Base-by-base conservation (phyloP, 1,140 invertebrate species). In the Drosophila obscura region DNA sequence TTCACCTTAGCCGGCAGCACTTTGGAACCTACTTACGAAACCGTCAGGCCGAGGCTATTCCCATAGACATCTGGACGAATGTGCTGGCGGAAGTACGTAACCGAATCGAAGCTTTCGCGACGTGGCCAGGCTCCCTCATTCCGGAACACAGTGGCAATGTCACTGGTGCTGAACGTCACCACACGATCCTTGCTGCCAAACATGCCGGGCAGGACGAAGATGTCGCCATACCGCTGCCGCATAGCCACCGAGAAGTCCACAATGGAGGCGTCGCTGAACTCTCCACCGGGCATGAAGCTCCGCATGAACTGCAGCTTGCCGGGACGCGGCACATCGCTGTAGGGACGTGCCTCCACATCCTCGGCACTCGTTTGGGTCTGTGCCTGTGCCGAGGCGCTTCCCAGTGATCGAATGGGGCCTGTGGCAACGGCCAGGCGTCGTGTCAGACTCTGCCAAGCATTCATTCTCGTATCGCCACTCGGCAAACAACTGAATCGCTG, bases 41-140 rank as follows among this genome's bases (percentile, higher is more conserved):
- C 19, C 5, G 46, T 22, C 5, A 64, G 24, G 5, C 62, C 62
- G 6, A 62, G 4, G 7, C 9, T 62, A 9, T 48, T 44, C 0
- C 58, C 62, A 39, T 65, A 65, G 8, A 65, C 31, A 50, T 66
- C 63, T 3, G 35, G 31, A 2, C 63, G 39, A 22, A 43, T 24
- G 6, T 66, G 13, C 3, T 71, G 6, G 0, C 83, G 81, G 44
- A 77, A 89, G 16, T 91, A 79, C 6, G 64, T 5, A 7, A 89
- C 15, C 5, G 84, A 80, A 1, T 89, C 78, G 19, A 91, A 16
- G 2, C 67, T 60, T 0, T 73, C 72, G 1, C 89, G 89, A 28
- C 45, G 31, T 8, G 91, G 91, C 91, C 91, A 92, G 8, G 77
- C 26, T 0, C 91, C 91, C n/a, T 90, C 88, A 3, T 76, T 84